phyloP scores from a whole-genome alignment of 2,888 invertebrate species.

The Acleris laterana region DNA sequence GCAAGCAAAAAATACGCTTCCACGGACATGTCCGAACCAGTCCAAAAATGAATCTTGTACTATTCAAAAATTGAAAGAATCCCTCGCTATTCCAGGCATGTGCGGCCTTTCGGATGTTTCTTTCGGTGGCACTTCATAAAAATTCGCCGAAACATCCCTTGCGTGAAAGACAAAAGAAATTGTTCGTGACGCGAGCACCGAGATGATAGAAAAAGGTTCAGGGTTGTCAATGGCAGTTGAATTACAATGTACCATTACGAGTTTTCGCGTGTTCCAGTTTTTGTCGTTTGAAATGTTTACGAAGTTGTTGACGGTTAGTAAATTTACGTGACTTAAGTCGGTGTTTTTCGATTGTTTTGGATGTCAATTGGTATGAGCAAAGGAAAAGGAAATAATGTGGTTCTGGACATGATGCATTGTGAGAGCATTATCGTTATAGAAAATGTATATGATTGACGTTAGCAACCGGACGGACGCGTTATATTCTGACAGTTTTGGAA shows the following conservation, averaged over 20 bases:
- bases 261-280: slow-evolving; percentile 4
- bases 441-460: too few relatives aligned
- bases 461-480: too few relatives aligned
- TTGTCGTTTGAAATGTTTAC: too few relatives aligned
- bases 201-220: slow-evolving; percentile 40
- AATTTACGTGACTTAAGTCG: too few relatives aligned
- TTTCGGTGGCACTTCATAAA: slow-evolving; percentile 40
- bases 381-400: too few relatives aligned
- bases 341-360: too few relatives aligned
- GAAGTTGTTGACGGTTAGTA: too few relatives aligned
- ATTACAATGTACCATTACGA: slow-evolving; percentile 1
- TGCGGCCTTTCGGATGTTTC: slow-evolving; percentile 35
- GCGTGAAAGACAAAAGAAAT: slow-evolving; percentile 39
- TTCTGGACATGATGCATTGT: too few relatives aligned
- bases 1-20: background rate
- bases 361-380: too few relatives aligned
- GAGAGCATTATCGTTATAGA: too few relatives aligned
- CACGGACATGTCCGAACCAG: slow-evolving; percentile 12
- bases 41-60: slow-evolving; percentile 26
- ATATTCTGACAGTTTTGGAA: too few relatives aligned
- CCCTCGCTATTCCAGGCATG: slow-evolving; percentile 34
- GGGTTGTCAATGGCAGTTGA: slow-evolving; percentile 41
- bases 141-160: slow-evolving; percentile 38
- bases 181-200: slow-evolving; percentile 36
- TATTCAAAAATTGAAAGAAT: slow-evolving; percentile 39